Conservation (phyloP, 2,113 vertebrate species). For the Corythoichthys intestinalis region DNA sequence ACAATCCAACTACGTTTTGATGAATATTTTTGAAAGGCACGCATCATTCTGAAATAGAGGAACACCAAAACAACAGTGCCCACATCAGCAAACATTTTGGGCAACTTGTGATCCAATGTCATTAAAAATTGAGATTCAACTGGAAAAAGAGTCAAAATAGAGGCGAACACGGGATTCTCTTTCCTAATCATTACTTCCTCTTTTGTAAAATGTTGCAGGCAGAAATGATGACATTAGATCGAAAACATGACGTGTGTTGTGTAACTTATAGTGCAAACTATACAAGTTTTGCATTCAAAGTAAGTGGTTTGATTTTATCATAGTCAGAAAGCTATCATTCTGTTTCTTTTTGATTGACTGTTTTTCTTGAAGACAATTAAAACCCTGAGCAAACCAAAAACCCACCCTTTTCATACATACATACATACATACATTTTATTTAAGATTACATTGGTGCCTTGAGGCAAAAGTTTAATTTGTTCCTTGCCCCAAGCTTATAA, state of each 20-base stretch:
- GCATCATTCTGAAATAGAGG: neutral
- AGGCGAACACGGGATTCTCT: neutral
- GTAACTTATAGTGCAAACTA: neutral
- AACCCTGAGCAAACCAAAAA: no score
- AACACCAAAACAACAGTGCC: neutral
- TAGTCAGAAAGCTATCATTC: no score
- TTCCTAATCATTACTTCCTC: slow-evolving; percentile 2
- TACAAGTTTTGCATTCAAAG: neutral
- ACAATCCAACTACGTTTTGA: neutral
- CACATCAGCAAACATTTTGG: neutral
- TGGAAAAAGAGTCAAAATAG: slow-evolving; percentile 2
- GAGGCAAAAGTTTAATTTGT: no score
- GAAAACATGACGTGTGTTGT: neutral
- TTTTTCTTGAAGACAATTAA: no score
- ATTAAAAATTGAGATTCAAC: neutral
- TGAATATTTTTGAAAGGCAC: neutral
- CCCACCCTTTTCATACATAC: no score
- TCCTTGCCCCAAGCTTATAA: no score
- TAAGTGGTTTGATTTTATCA: neutral
- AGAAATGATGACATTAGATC: neutral
- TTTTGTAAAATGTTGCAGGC: neutral
- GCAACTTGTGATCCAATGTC: neutral
- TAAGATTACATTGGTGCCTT: no score
- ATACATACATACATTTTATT: no score
- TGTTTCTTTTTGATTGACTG: no score